Evolutionary conservation across 2,888 invertebrate species (phyloP), one percentile per base, ranked within the genome.

Genomic region (Philereme transversata): DNA sequence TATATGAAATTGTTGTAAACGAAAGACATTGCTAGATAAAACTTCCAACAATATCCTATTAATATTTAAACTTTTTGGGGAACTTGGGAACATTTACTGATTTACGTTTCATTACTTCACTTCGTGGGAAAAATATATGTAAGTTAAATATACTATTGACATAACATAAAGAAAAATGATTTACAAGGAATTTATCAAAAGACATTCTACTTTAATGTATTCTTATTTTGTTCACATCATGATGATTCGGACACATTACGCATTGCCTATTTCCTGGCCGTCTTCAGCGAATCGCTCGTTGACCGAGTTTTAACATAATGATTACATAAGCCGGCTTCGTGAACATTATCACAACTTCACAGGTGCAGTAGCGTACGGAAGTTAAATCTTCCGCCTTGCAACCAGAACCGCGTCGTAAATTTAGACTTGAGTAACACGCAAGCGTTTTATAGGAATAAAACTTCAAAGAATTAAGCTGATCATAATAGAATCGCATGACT

Each of bases 331-430:
- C 64, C 64, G 66, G 66, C 62, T 77, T 76, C 79, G 78, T 81
- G 80, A 72, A 62, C 69, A 71, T 69, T 81, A 82, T 81, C 81
- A 73, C 68, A 52, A 22, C 22, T 22, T 22, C 22, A 22, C 22
- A 63, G 72, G 68, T 79, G 77, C 75, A 79, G 75, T 68, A 67
- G 69, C 60, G 67, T 60, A 64, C 73, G 79, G 73, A 77, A 81
- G 73, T 66, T 69, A 68, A 66, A 65, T 71, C 68, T 69, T 73
- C 66, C 68, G 65, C 59, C 57, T 60, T 60, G 65, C 65, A 58
- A 59, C 60, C 44, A 51, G 58, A 54, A 45, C 50, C 44, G 49
- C 45, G 46, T 65, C 59, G 62, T 68, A 67, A 67, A 70, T 70
- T 65, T 64, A 57, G 54, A 53, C 62, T 50, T 52, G 40, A 58